Conservation (phyloP, 2,888 invertebrate genomes). For the Netelia inedita region DNA sequence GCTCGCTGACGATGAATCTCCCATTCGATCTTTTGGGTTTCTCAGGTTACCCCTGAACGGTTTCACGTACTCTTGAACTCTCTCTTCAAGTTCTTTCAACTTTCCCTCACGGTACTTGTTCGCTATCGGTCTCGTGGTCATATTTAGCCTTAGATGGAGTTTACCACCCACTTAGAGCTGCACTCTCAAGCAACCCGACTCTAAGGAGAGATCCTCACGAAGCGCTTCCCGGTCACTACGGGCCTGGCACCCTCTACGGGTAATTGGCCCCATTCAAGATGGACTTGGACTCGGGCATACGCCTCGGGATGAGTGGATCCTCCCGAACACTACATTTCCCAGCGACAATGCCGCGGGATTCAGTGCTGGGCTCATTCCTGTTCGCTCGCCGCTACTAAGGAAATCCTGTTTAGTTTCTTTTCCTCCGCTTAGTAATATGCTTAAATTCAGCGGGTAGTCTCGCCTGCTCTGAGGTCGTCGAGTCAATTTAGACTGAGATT, state of each 20-base stretch:
- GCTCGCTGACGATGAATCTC: constrained; percentile 79
- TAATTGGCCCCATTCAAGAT: too few species aligned
- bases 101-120: constrained; percentile 90
- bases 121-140: constrained; percentile 88
- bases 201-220: constrained; percentile 83
- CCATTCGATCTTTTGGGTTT: constrained; percentile 86
- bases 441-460: too few species aligned
- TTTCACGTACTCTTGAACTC: constrained; percentile 84
- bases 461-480: too few species aligned
- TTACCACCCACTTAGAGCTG: constrained; percentile 72
- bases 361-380: too few species aligned
- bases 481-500: too few species aligned
- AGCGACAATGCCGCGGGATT: too few species aligned
- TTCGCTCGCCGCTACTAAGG: too few species aligned
- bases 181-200: constrained; percentile 86
- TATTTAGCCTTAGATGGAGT: constrained; percentile 86
- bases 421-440: too few species aligned
- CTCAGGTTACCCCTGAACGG: constrained; percentile 87
- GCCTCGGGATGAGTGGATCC: too few species aligned
- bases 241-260: constrained; percentile 87
- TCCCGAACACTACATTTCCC: too few species aligned
- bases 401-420: too few species aligned
- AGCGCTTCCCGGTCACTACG: constrained; percentile 84
- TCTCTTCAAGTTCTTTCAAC: constrained; percentile 90
- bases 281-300: too few species aligned